Base-by-base conservation (phyloP, 2,797 vertebrate genomes). In the Molossus molossus region DNA sequence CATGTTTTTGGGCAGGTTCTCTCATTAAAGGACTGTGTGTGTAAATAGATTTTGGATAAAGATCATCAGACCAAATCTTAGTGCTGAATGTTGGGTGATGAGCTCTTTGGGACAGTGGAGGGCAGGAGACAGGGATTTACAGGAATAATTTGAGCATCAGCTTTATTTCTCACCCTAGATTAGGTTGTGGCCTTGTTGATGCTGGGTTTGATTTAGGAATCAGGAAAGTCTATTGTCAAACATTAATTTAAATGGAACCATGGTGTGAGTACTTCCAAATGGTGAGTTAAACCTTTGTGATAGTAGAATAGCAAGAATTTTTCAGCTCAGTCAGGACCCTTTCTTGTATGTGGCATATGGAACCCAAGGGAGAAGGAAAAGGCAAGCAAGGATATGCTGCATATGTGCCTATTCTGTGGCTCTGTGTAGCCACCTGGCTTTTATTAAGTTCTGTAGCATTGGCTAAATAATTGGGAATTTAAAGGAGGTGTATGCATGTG, bases 391-490 rank as follows among this genome's bases (percentile, higher is more conserved):
- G 79, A 70, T n/a, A 77, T 53, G 15, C 70, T 89, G 73, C 21
- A 1, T 69, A 2, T 90, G 33, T 95, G 67, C 25, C 14, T 72
- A 6, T 77, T 75, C 93, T 50, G 7, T 87, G 84, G 57, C n/a
- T 90, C 60, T 76, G 6, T 86, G 70, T 69, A 79, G 70, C 37
- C 79, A 70, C 77, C 64, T 92, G 94, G 80, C 75, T 96, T 83
- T 75, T 83, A 50, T 92, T 87, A 89, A 77, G 76, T 80, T 95
- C 12, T 84, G 23, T 77, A 77, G 62, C 75, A 40, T 11, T 96
- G 87, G 55, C 64, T 96, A 76, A 94, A 70, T 84, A 69, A 79
- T 75, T 82, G 82, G 73, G 60, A 65, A 93, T 94, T 90, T 87
- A 62, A 91, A 91, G 89, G 80, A 87, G 33, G 40, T 83, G 1